Percentiles rank a stretch among this genome's conserved stretches.
These are phyloP conservation scores for Bibio marci DNA, from an alignment of 2,888 invertebrate genomes.

Conservation along the genomic window DNA sequence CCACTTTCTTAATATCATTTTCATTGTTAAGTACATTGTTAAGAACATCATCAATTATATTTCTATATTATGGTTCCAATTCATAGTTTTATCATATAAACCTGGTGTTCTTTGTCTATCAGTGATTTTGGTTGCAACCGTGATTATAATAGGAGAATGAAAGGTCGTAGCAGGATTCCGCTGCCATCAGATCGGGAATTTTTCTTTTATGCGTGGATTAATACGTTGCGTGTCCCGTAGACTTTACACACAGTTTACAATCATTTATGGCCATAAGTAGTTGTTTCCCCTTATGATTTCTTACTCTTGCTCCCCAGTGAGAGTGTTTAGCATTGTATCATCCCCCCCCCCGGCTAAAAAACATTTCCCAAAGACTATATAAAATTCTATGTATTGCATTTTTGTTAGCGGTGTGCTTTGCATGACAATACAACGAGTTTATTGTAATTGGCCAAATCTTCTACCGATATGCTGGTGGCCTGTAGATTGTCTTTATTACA, in stretches of 20 bases:
- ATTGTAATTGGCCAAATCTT: background rate
- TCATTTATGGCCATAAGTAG: conserved; percentile 1
- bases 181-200: conserved; percentile 12
- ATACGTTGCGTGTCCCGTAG: conserved; percentile 14
- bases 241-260: conserved; percentile 2
- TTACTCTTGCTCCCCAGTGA: conserved; percentile 12
- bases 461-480: conserved; percentile 8
- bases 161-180: background rate
- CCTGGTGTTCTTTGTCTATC: no score
- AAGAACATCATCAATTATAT: no score
- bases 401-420: background rate
- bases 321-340: conserved; percentile 13
- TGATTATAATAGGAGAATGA: no score
- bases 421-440: background rate
- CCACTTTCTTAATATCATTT: no score
- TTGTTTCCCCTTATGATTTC: conserved; percentile 9
- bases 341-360: conserved; percentile 13
- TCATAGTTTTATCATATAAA: no score
- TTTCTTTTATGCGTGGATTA: conserved; percentile 12
- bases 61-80: no score
- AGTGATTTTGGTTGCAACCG: no score
- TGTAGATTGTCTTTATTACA: conserved; percentile 9
- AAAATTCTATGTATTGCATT: background rate
- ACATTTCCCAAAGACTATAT: conserved; percentile 3
- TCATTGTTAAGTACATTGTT: no score